These are phyloP conservation scores for Lamprotornis superbus DNA, from an alignment of 2,113 vertebrate species.

Conservation along the genomic window DNA sequence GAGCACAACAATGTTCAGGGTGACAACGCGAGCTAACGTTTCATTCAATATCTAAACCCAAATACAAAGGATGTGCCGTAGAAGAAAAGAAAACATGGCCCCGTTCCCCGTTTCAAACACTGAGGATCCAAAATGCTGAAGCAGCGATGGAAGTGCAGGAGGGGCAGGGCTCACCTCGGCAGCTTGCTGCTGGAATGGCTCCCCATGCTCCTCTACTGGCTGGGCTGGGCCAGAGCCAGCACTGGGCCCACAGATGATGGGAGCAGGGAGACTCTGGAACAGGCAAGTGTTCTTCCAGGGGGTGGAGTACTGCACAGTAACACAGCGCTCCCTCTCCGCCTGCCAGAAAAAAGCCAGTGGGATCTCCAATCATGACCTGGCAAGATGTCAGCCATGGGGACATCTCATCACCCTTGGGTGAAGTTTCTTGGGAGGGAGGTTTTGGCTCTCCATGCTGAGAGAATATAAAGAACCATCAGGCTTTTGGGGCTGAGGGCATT, in stretches of 20 bases:
- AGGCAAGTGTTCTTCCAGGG: conserved; percentile 57
- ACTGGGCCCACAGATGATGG: conserved; percentile 33
- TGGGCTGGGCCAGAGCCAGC: neutral
- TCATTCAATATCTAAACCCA: neutral
- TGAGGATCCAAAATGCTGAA: fast-evolving
- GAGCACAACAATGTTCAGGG: neutral
- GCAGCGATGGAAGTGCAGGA: fast-evolving
- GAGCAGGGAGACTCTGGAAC: conserved; percentile 33
- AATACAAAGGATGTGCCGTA: neutral
- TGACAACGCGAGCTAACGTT: fast-evolving
- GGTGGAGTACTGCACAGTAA: conserved; percentile 25
- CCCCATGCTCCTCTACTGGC: neutral
- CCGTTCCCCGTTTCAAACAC: fast-evolving
- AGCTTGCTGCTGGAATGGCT: conserved; percentile 57
- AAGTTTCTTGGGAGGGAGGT: neutral
- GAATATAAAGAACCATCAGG: neutral
- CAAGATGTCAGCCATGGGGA: neutral
- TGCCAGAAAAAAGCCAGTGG: neutral
- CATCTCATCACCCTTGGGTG: neutral
- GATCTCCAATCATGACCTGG: neutral
- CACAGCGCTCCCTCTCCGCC: conserved; percentile 67
- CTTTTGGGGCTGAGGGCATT: neutral
- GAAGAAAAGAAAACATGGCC: neutral
- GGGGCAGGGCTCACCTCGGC: conserved; percentile 63
- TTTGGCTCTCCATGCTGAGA: neutral